phyloP scores from a whole-genome alignment of 2,888 invertebrate genomes.

The Heliconius ismenius region DNA sequence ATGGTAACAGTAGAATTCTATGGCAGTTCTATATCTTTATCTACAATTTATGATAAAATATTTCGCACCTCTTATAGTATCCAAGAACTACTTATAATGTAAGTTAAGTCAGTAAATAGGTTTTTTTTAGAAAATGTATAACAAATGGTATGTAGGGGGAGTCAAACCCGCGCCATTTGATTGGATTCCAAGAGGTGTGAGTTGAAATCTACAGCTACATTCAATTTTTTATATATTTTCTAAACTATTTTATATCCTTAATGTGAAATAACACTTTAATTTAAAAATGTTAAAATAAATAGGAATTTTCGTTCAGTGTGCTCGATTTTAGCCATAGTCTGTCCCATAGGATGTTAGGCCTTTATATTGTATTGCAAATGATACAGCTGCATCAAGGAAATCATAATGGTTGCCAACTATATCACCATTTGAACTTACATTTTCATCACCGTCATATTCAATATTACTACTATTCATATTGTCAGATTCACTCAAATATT shows the following conservation, averaged over 20 bases:
- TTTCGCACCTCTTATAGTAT: constrained; percentile 26
- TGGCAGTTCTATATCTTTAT: constrained; percentile 24
- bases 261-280: constrained; percentile 1
- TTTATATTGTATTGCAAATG: constrained; percentile 87
- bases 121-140: not conserved
- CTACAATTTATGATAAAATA: constrained; percentile 22
- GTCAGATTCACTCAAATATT: constrained; percentile 55
- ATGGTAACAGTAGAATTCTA: constrained; percentile 33
- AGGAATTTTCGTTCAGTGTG: not conserved
- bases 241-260: not conserved
- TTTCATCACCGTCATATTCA: constrained; percentile 52
- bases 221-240: not conserved
- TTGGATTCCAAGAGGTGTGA: not conserved
- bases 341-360: constrained; percentile 82
- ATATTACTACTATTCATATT: constrained; percentile 50
- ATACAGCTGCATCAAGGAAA: constrained; percentile 87
- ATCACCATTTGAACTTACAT: constrained; percentile 50
- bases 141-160: not conserved
- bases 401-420: constrained; percentile 69
- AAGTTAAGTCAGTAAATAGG: constrained; percentile 25
- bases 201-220: not conserved
- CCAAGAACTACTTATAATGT: constrained; percentile 18
- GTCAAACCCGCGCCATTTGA: not conserved
- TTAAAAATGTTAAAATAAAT: not conserved
- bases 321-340: constrained; percentile 67